Conservation (phyloP, 2,888 invertebrate genomes). For the Thymelicus acteon region DNA sequence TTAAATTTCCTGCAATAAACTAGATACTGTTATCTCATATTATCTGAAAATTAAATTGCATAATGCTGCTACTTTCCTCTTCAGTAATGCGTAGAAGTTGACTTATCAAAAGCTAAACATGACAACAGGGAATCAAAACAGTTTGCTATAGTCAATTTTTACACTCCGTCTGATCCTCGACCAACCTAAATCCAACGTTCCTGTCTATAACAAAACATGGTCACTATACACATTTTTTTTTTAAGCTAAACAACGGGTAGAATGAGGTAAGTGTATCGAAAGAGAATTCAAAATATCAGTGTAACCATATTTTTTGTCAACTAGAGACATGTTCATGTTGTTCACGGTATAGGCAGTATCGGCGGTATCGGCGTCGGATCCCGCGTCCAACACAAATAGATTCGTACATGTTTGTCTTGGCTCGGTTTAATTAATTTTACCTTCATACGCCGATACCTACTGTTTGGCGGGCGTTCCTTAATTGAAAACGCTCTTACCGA, state of each 20-base stretch:
- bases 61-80: too few relatives aligned
- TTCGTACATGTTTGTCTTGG: constrained; percentile 82
- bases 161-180: background rate
- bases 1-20: background rate
- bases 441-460: constrained; percentile 82
- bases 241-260: background rate
- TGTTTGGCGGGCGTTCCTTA: constrained; percentile 81
- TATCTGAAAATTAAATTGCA: too few relatives aligned
- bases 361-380: constrained; percentile 21
- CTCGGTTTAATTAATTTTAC: constrained; percentile 83
- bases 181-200: background rate
- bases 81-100: too few relatives aligned
- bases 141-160: too few relatives aligned
- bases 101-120: too few relatives aligned
- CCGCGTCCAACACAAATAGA: constrained; percentile 75
- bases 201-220: background rate
- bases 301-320: constrained; percentile 14
- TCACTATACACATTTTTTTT: background rate
- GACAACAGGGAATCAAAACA: too few relatives aligned
- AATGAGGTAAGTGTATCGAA: background rate
- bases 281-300: background rate
- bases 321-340: background rate
- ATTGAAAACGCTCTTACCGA: constrained; percentile 83
- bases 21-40: too few relatives aligned
- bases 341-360: constrained; percentile 16